A percentile compares a stretch with the other conserved stretches of the same genome.
Evolutionary conservation across 1,140 invertebrate species (phyloP).

Genomic region (Drosophila melanogaster): DNA sequence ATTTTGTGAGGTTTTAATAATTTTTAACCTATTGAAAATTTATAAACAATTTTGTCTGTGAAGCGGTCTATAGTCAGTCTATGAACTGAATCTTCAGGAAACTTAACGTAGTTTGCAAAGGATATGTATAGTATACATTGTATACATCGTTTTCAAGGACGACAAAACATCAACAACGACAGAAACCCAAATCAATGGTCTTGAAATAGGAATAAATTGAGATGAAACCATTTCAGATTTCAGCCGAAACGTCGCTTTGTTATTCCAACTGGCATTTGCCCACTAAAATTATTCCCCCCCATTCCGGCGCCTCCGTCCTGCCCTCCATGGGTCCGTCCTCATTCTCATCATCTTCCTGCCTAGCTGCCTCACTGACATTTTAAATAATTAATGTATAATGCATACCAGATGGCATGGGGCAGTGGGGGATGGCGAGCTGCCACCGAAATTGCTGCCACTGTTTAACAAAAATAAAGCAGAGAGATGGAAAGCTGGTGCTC

Average conservation of each 20-base stretch:
- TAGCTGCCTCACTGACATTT: slow-evolving; percentile 79
- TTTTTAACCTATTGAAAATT: neutral
- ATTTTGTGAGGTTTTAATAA: neutral
- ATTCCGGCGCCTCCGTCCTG: neutral
- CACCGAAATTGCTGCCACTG: slow-evolving; percentile 56
- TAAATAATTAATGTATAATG: slow-evolving; percentile 81
- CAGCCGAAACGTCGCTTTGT: slow-evolving; percentile 18
- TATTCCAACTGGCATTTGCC: slow-evolving; percentile 38
- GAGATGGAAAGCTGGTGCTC: slow-evolving; percentile 25
- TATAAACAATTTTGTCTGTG: neutral
- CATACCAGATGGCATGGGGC: slow-evolving; percentile 49
- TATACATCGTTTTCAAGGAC: neutral
- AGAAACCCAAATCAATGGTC: slow-evolving; percentile 21
- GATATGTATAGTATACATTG: too few relatives aligned
- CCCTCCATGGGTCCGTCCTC: slow-evolving; percentile 4
- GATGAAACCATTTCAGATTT: slow-evolving; percentile 40
- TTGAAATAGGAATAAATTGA: slow-evolving; percentile 21
- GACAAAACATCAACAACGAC: neutral
- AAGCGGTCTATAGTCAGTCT: too few relatives aligned
- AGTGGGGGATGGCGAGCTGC: slow-evolving; percentile 2
- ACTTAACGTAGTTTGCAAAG: too few relatives aligned
- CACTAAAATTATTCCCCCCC: slow-evolving; percentile 30
- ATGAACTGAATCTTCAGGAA: neutral
- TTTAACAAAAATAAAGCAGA: slow-evolving; percentile 69
- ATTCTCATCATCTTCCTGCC: slow-evolving; percentile 68